phyloP scores from a whole-genome alignment of 2,113 vertebrate genomes.

The Climacteris rufus region DNA sequence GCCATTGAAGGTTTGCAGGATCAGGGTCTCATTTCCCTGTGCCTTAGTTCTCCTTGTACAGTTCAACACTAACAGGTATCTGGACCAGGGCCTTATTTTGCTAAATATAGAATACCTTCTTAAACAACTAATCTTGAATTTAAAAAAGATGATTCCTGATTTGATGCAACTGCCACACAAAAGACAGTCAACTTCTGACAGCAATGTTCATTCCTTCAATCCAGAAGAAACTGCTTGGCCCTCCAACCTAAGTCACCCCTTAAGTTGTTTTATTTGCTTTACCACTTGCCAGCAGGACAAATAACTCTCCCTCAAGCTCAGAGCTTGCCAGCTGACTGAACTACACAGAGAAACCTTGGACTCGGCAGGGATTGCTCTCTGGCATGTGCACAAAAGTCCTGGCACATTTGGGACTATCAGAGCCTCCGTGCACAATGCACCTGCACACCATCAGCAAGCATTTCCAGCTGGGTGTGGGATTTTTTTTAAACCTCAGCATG shows the following conservation, averaged over 20 bases:
- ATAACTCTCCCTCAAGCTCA: not conserved
- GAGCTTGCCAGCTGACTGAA: not conserved
- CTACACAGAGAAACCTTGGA: not conserved
- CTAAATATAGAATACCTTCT: not conserved
- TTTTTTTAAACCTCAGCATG: not conserved
- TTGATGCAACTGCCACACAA: not conserved
- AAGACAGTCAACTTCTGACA: not conserved
- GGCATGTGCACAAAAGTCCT: not conserved
- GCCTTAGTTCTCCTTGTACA: not conserved
- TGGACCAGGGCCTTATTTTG: not conserved
- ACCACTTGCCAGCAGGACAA: not conserved
- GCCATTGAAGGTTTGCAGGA: not conserved
- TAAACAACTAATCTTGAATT: not conserved
- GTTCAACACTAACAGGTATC: not conserved
- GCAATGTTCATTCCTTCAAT: not conserved
- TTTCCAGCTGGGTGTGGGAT: not conserved
- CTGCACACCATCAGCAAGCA: not conserved
- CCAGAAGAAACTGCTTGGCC: not conserved
- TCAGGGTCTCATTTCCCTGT: not conserved
- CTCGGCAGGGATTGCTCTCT: rapidly evolving
- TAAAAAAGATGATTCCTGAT: not conserved
- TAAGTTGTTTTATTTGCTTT: not conserved
- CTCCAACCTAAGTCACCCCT: not conserved
- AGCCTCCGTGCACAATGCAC: not conserved
- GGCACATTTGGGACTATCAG: rapidly evolving